Base-by-base conservation (phyloP, 2,888 invertebrate genomes). In the Acleris sparsana region DNA sequence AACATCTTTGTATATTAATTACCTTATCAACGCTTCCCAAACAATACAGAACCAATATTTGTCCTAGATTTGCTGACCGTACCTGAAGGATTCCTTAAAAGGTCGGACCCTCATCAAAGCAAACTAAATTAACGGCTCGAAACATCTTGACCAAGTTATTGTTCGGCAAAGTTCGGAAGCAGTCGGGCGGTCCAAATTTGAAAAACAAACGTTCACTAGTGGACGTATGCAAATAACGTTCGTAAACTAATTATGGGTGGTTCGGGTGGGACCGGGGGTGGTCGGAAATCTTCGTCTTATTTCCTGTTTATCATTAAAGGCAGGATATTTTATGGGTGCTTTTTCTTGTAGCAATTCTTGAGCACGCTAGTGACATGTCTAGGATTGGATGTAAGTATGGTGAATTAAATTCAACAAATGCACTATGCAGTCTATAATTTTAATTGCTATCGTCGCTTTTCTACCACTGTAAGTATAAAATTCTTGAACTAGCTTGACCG, bases 91-190 rank as follows among this genome's bases (percentile, higher is more conserved):
- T 73, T 78, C 77, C 68, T 77, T 80, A 80, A 83, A 80, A 81
- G 87, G 85, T 76, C 72, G 72, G 83, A 91, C 92, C 92, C 92
- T 91, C 86, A 88, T 91, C 92, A 92, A 86, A 83, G 83, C 80
- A 88, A 89, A 90, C 87, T 88, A 88, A 92, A 91, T 92, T 91
- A 92, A 89, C 89, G 88, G 86, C 83, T 87, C 80, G 80, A 83
- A 90, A 88, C 89, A 88, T 92, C 91, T 91, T 92, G 90, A 88
- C 87, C 89, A 85, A 91, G 87, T 90, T 90, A 90, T 88, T 87
- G 86, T 87, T 86, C 62, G 74, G 72, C 46, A 56, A 66, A 66
- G 66, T 66, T 66, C 52, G 61, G 71, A 68, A 62, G 72, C 81
- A 73, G 72, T 78, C 80, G 84, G 78, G 77, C 80, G 84, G 74